Evolutionary conservation across 1,140 invertebrate species (phyloP).

Genomic region (Tetraneura akinire): DNA sequence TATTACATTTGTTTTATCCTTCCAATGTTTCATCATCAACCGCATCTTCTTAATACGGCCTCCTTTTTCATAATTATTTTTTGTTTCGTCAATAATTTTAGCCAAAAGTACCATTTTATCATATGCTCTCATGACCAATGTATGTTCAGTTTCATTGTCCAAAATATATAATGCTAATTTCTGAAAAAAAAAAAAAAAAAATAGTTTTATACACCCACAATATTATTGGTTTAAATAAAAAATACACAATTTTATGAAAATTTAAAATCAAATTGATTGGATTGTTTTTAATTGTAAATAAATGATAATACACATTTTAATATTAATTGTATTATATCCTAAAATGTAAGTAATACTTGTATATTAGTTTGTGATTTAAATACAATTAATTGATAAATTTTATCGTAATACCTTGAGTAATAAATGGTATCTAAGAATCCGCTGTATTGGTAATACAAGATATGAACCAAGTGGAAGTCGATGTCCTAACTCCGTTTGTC

Average conservation of each 20-base stretch:
- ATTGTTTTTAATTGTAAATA: too few relatives aligned
- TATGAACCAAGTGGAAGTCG: constrained; percentile 41
- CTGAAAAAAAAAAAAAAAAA: constrained; percentile 8
- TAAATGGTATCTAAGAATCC: constrained; percentile 43
- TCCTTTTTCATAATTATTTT: constrained; percentile 45
- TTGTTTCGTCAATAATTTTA: constrained; percentile 38
- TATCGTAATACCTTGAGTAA: constrained; percentile 12
- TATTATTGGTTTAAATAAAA: too few relatives aligned
- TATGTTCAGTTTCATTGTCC: neutral
- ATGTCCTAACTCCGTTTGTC: constrained; percentile 43
- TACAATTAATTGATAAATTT: too few relatives aligned
- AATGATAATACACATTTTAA: too few relatives aligned
- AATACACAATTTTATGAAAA: too few relatives aligned
- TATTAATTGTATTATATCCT: too few relatives aligned
- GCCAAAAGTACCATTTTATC: constrained; percentile 32
- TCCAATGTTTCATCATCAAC: constrained; percentile 14
- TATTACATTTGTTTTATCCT: constrained; percentile 43
- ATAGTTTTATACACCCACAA: too few relatives aligned
- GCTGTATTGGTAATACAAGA: constrained; percentile 17
- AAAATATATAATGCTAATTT: constrained; percentile 26
- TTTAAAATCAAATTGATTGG: too few relatives aligned
- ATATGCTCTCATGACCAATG: constrained; percentile 11
- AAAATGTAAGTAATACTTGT: too few relatives aligned
- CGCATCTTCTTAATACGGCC: constrained; percentile 11
- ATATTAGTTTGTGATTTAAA: too few relatives aligned